Conservation (phyloP, 2,797 vertebrate species). For the Mormyrops attenuatus region DNA sequence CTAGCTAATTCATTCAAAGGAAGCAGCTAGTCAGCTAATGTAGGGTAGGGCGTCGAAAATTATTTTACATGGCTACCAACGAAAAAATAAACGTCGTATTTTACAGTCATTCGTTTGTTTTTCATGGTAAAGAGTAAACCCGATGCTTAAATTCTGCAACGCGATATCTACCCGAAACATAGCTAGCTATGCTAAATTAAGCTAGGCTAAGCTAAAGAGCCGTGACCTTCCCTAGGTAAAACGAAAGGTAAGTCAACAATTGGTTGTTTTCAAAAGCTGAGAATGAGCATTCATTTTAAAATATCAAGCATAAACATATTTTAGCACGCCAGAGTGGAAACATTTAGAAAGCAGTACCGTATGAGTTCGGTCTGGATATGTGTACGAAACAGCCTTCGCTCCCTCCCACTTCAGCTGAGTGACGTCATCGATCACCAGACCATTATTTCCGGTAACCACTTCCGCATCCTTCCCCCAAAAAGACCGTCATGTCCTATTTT, state of each 20-base stretch:
- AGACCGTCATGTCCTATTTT: neutral
- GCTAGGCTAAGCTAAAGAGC: conserved; percentile 10
- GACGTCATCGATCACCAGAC: conserved; percentile 26
- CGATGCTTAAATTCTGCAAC: neutral
- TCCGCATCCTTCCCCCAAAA: neutral
- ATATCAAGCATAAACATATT: neutral
- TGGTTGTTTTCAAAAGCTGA: neutral
- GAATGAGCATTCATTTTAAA: neutral
- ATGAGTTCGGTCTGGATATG: conserved; percentile 15
- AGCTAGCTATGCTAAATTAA: neutral
- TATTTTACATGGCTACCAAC: neutral
- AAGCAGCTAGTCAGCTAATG: neutral
- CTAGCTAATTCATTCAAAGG: neutral
- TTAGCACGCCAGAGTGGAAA: neutral
- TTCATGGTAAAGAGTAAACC: neutral
- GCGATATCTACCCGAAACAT: neutral
- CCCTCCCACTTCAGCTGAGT: conserved; percentile 49
- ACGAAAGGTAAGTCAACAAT: neutral
- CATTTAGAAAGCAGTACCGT: conserved; percentile 15
- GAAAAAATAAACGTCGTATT: neutral
- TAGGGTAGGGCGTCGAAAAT: neutral
- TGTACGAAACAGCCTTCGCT: conserved; percentile 48
- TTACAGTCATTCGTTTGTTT: neutral
- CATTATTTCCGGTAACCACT: conserved; percentile 57
- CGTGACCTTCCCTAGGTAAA: conserved; percentile 6